These are phyloP conservation scores for Drosophila acutilabella DNA, from an alignment of 2,888 invertebrate genomes.

Conservation along the genomic window DNA sequence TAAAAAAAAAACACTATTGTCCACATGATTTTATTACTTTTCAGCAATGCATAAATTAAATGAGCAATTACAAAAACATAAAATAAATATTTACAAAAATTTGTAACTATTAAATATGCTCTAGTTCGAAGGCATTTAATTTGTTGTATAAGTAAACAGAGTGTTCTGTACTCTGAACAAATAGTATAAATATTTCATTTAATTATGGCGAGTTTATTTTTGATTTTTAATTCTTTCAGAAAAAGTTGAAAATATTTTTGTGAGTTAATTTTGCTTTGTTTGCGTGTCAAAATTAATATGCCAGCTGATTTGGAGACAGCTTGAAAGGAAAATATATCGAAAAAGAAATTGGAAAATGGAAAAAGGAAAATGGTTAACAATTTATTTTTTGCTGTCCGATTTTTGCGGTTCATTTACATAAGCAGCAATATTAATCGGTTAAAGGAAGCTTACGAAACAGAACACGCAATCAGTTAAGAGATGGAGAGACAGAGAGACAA, in stretches of 20 bases:
- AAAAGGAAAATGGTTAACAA: background rate
- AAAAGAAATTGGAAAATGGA: background rate
- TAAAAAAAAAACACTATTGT: no score
- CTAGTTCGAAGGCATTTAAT: no score
- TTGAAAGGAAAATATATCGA: background rate
- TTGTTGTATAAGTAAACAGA: no score
- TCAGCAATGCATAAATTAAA: no score
- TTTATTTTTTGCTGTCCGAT: slow-evolving; percentile 5
- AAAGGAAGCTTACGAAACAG: slow-evolving; percentile 37
- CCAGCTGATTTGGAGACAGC: background rate
- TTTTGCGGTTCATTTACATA: slow-evolving; percentile 27
- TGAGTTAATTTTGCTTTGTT: slow-evolving; percentile 16
- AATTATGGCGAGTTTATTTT: no score
- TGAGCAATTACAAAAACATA: no score
- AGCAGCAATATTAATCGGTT: slow-evolving; percentile 45
- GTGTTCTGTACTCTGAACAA: no score
- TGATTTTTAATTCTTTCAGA: no score
- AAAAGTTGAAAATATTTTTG: background rate
- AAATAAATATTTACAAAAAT: no score
- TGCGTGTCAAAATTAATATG: slow-evolving; percentile 10
- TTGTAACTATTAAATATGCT: no score
- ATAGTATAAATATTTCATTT: no score
- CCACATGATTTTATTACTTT: no score
- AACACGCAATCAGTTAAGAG: slow-evolving; percentile 5
- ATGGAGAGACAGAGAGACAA: background rate